phyloP scores from a whole-genome alignment of 2,888 invertebrate genomes.

The Rotaria magnacalcarata region DNA sequence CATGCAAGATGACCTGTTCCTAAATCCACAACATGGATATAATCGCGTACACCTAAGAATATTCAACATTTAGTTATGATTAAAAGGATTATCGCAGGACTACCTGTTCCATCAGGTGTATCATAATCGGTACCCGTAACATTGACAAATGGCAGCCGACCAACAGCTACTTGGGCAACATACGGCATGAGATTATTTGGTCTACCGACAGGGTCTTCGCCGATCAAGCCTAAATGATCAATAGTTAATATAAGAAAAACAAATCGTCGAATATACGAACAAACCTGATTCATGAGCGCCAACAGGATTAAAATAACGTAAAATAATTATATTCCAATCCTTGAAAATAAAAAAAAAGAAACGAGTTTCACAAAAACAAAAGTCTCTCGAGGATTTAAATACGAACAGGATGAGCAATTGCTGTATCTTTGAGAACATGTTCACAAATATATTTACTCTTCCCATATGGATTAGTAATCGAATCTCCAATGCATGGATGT shows the following conservation, averaged over 20 bases:
- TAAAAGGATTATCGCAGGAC: background rate
- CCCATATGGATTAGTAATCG: conserved; percentile 88
- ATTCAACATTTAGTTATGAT: background rate
- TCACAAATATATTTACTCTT: conserved; percentile 91
- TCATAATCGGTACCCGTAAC: conserved; percentile 87
- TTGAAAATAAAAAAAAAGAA: conserved; percentile 55
- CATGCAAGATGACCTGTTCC: conserved; percentile 80
- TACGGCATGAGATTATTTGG: conserved; percentile 94
- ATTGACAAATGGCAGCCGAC: conserved; percentile 74
- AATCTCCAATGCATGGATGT: conserved; percentile 72
- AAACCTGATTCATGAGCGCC: conserved; percentile 83
- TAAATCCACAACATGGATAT: conserved; percentile 82
- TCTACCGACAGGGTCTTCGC: conserved; percentile 88
- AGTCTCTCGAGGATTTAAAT: background rate
- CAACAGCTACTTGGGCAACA: conserved; percentile 85
- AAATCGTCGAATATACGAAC: no score
- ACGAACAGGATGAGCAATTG: conserved; percentile 73
- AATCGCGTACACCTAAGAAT: conserved; percentile 76
- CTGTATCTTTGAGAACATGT: conserved; percentile 83
- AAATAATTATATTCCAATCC: conserved; percentile 85
- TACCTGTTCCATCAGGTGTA: conserved; percentile 84
- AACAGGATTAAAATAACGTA: conserved; percentile 92
- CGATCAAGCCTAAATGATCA: conserved; percentile 65
- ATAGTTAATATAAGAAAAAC: background rate
- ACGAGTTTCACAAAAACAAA: background rate